Conservation (phyloP, 2,888 invertebrate species). For the Rutpela maculata region DNA sequence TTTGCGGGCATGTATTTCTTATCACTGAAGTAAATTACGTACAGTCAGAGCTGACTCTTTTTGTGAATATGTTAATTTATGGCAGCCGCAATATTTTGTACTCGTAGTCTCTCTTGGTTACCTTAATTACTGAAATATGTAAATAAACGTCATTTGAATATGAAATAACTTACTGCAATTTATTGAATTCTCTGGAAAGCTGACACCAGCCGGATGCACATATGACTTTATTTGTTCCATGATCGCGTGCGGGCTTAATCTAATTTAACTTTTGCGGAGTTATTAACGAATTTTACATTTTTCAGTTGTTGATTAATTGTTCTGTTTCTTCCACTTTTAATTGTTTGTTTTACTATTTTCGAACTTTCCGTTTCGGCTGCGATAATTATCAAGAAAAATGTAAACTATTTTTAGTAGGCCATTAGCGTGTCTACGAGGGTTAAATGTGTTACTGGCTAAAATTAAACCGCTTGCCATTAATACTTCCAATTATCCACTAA, state of each 20-base stretch:
- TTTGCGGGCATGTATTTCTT: slow-evolving; percentile 64
- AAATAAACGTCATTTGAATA: slow-evolving; percentile 71
- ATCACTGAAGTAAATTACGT: slow-evolving; percentile 67
- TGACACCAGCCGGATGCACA: slow-evolving; percentile 63
- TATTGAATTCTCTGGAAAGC: slow-evolving; percentile 68
- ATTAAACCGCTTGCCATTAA: slow-evolving; percentile 2
- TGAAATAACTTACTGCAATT: slow-evolving; percentile 63
- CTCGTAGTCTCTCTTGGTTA: slow-evolving; percentile 61
- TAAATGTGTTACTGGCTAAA: background rate
- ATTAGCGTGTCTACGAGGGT: slow-evolving; percentile 24
- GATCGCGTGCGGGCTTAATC: slow-evolving; percentile 57
- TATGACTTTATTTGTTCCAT: slow-evolving; percentile 64
- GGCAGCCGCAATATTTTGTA: slow-evolving; percentile 66
- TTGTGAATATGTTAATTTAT: slow-evolving; percentile 67
- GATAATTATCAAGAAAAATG: slow-evolving; percentile 17
- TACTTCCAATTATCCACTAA: background rate
- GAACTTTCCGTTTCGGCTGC: background rate
- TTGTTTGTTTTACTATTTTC: slow-evolving; percentile 1
- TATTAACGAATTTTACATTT: slow-evolving; percentile 25
- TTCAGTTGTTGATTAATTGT: background rate
- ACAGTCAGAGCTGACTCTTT: slow-evolving; percentile 61
- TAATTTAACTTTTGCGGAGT: slow-evolving; percentile 36
- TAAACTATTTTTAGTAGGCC: slow-evolving; percentile 10
- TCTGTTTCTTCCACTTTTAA: background rate
- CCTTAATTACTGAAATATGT: slow-evolving; percentile 72